Evolutionary conservation across 2,888 invertebrate genomes (phyloP), one percentile per base, ranked within the genome.

Genomic region (Monoplex corrugatus): DNA sequence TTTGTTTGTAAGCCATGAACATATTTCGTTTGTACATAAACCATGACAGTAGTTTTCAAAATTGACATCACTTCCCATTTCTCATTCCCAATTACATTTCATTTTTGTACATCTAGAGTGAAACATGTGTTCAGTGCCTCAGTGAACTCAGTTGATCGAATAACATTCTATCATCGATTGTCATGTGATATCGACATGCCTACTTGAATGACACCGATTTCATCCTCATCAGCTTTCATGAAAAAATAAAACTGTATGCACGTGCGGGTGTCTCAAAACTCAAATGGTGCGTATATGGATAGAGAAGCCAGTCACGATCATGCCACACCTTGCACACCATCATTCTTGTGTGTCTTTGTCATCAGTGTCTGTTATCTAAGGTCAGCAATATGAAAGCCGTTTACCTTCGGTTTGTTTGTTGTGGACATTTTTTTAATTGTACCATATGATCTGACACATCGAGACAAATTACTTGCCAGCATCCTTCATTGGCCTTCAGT

Each of bases 111-210:
- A 1, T 38, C 28, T 38, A 13, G 38, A 13, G 16, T 35, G 23
- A 35, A 75, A 75, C 75, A 32, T 75, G 75, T 75, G 75, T 75
- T 75, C 75, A 75, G 75, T 75, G 75, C 75, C 75, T 75, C 75
- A 38, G 75, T 35, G 16, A 35, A 72, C 10, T 13, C 16, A 8
- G 16, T 23, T 8, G 35, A 75, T 75, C 10, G 10, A 19, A 75
- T 75, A 38, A 38, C 16, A 75, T 35, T 13, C 38, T 35, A 35
- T 75, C 2, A 75, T 13, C 3, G 13, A 13, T 38, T 32, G 10
- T 19, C 38, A 13, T 38, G 75, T 75, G 38, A 3, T 38, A 38
- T 75, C 38, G 2, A 75, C 35, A 13, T 8, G 13, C 75, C 35
- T 8, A 13, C 13, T 35, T 75, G 35, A 38, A 38, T 19, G 13